Base-by-base conservation (phyloP, 2,888 invertebrate species). In the Conistra vaccinii region DNA sequence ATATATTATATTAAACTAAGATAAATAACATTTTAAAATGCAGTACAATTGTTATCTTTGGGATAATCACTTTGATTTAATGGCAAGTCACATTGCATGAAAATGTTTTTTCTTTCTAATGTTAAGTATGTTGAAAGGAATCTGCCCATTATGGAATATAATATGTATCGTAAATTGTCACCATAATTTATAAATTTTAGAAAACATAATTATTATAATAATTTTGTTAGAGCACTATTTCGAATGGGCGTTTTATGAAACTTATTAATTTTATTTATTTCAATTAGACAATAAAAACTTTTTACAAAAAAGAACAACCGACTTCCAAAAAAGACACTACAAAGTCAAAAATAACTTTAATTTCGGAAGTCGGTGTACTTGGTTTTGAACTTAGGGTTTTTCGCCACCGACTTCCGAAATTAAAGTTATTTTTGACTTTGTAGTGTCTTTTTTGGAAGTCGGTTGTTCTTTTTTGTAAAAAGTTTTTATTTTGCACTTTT, bases 31-130 rank as follows among this genome's bases (percentile, higher is more conserved):
- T 83, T 85, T 88, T 82, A 91, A 92, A 92, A 93, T 91, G 90
- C 90, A 92, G 87, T 88, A 89, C 80, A 84, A 90, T 78, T 86
- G 88, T 89, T 86, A 90, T 92, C 95, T 95, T 95, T 94, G 95
- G 95, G 90, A 88, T 90, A 89, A 94, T 94, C 92, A 94, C 94
- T 92, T 92, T 89, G 83, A 90, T 87, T 90, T 85, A 81, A 94
- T 94, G 95, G 95, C 95, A 95, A 95, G 94, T 91, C 69, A 86
- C 67, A 75, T 80, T 62, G 69, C 58, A 77, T 76, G 57, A 69
- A 53, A 70, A 51, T 14, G 20, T 26, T 67, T 32, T 69, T 53
- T 73, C 55, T 39, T 63, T 48, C 39, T 60, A 51, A 62, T 42
- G 29, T 45, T 45, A 26, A n/a, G n/a, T 35, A 17, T 61, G 2